Conservation (phyloP, 2,888 invertebrate species). For the Phaonia tiefii region DNA sequence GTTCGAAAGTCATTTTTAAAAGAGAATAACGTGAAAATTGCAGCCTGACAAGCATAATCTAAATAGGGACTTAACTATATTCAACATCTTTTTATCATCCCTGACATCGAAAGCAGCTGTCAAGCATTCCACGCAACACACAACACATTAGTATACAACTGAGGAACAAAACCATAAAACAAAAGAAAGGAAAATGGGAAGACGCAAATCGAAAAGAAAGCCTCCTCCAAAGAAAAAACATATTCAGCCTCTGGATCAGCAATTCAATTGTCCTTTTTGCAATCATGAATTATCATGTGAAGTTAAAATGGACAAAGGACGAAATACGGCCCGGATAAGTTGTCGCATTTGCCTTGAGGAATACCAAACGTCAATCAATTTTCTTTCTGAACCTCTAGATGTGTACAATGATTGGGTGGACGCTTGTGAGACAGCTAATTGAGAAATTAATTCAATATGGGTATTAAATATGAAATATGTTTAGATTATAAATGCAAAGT, state of each 20-base stretch:
- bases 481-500: not conserved
- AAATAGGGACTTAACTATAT: too few relatives aligned
- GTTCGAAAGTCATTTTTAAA: too few relatives aligned
- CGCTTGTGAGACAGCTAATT: constrained; percentile 97
- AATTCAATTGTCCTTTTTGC: constrained; percentile 99
- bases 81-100: too few relatives aligned
- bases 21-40: too few relatives aligned
- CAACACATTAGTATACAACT: not conserved
- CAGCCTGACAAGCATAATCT: too few relatives aligned
- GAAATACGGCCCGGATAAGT: constrained; percentile 96
- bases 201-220: constrained; percentile 97
- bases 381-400: constrained; percentile 97
- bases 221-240: constrained; percentile 97
- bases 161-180: not conserved
- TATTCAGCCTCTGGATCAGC: constrained; percentile 95
- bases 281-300: constrained; percentile 99
- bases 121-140: not conserved
- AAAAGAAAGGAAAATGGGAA: constrained; percentile 88
- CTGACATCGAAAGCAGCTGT: not conserved
- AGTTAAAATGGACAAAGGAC: constrained; percentile 98
- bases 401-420: constrained; percentile 99
- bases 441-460: too few relatives aligned
- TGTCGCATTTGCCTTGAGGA: constrained; percentile 98
- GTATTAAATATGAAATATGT: not conserved
- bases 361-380: constrained; percentile 97